phyloP scores from a whole-genome alignment of 2,888 invertebrate genomes.

The Trisateles emortualis region DNA sequence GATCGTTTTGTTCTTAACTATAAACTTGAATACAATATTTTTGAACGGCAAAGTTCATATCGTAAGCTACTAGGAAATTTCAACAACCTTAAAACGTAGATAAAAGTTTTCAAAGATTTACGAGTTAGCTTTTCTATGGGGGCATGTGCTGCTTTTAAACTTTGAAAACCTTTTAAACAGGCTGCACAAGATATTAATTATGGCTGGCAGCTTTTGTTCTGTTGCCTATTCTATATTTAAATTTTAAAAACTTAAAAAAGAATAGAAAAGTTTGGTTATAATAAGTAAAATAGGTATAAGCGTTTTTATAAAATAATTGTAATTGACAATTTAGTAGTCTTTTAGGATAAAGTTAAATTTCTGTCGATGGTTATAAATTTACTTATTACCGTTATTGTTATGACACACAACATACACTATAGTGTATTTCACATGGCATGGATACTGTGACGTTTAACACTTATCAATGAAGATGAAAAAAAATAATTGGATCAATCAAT shows the following conservation, averaged over 20 bases:
- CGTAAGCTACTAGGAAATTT: slow-evolving; percentile 25
- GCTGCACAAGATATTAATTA: slow-evolving; percentile 23
- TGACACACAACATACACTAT: too few species aligned
- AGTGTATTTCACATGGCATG: too few species aligned
- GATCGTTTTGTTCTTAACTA: not conserved
- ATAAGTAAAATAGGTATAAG: too few species aligned
- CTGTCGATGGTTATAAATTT: too few species aligned
- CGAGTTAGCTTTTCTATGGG: slow-evolving; percentile 37
- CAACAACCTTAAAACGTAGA: slow-evolving; percentile 21
- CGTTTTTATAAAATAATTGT: too few species aligned
- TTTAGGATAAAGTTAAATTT: too few species aligned
- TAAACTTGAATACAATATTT: slow-evolving; percentile 15
- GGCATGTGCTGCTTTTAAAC: slow-evolving; percentile 31
- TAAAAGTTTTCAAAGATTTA: slow-evolving; percentile 44
- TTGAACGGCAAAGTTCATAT: slow-evolving; percentile 13
- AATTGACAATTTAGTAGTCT: too few species aligned
- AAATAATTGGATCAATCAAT: too few species aligned
- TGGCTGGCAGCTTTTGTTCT: slow-evolving; percentile 21
- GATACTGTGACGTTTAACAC: too few species aligned
- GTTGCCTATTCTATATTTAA: not conserved
- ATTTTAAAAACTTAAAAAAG: not conserved
- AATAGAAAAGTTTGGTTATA: not conserved
- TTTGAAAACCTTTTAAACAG: slow-evolving; percentile 22
- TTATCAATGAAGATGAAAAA: too few species aligned
- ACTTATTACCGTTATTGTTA: too few species aligned